A percentile compares a stretch with the other conserved stretches of the same genome.
phyloP scores from a whole-genome alignment of 2,797 vertebrate genomes.

The Anniella stebbinsi region DNA sequence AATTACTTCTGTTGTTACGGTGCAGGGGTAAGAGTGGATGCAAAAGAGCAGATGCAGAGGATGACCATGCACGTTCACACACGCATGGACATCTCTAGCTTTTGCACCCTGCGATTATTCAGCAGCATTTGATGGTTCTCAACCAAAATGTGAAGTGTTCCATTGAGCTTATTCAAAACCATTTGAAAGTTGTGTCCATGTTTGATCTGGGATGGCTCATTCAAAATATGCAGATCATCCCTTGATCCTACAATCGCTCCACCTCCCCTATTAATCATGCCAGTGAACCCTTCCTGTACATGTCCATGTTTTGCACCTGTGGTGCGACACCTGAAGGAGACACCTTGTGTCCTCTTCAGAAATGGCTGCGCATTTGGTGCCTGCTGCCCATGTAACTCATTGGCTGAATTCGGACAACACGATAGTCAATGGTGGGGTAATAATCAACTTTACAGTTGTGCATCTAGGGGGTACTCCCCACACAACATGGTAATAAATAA shows the following conservation, averaged over 20 bases:
- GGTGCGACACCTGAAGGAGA: no score
- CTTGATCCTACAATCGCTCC: neutral
- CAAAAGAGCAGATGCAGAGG: no score
- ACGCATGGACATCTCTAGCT: neutral
- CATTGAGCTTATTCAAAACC: neutral
- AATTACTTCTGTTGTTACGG: neutral
- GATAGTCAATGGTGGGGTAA: no score
- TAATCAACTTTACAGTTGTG: no score
- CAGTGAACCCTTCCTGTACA: neutral
- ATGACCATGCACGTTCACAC: neutral
- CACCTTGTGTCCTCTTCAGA: neutral
- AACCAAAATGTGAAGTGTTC: neutral
- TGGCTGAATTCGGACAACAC: no score
- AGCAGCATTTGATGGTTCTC: neutral
- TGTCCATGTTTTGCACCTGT: neutral
- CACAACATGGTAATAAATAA: no score
- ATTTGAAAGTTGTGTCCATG: neutral
- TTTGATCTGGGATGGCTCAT: neutral
- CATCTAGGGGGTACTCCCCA: no score
- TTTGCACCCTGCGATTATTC: neutral
- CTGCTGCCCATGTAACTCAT: neutral
- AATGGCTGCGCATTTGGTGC: neutral
- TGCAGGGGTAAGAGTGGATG: neutral
- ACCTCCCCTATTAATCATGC: neutral
- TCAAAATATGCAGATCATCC: neutral